These are phyloP conservation scores for Lagopus muta DNA, from an alignment of 2,113 vertebrate genomes.

Conservation along the genomic window DNA sequence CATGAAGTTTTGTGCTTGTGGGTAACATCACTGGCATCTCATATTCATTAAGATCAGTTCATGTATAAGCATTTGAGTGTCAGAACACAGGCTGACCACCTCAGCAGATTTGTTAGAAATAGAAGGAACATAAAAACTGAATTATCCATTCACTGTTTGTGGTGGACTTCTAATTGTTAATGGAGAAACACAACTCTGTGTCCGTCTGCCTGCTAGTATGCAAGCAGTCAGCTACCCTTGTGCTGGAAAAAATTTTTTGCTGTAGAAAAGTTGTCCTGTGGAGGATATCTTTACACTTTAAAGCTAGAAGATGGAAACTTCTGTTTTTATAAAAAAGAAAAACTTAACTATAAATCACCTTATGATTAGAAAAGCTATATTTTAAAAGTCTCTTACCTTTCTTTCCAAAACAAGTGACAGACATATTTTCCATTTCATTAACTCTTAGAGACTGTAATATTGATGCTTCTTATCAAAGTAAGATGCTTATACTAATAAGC, in stretches of 20 bases:
- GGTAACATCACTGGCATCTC: neutral
- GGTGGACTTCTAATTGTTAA: neutral
- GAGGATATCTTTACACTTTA: neutral
- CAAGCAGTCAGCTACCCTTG: neutral
- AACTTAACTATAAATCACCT: neutral
- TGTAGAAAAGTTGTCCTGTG: neutral
- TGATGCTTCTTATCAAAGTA: constrained; percentile 12
- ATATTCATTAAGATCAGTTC: neutral
- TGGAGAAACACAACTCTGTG: neutral
- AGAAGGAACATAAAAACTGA: neutral
- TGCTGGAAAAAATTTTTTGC: neutral
- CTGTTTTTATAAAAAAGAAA: neutral
- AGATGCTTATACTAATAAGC: constrained; percentile 22
- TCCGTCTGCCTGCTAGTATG: accelerated
- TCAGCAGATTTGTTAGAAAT: neutral
- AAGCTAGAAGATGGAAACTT: neutral
- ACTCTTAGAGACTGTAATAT: neutral
- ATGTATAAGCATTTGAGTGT: neutral
- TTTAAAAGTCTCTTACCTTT: neutral
- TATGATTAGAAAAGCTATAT: neutral
- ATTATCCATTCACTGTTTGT: neutral
- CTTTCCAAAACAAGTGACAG: neutral
- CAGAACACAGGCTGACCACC: neutral
- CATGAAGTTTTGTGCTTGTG: neutral
- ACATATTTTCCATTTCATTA: constrained; percentile 57